phyloP scores from a whole-genome alignment of 2,888 invertebrate genomes.

The Lasioglossum leucozonium region DNA sequence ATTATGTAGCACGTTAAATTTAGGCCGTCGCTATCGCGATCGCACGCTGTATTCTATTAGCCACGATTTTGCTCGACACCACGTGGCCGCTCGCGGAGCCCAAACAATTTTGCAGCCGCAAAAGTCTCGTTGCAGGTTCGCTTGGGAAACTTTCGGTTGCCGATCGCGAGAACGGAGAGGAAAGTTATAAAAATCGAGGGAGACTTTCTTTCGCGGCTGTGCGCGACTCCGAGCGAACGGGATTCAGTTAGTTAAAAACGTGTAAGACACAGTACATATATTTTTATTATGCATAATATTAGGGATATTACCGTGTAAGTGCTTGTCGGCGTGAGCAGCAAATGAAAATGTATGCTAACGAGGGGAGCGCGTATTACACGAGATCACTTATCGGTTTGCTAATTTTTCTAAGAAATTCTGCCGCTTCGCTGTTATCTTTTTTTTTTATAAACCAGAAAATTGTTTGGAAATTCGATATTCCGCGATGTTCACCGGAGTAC shows the following conservation, averaged over 20 bases:
- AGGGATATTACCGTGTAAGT: slow-evolving; percentile 19
- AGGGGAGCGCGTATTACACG: not conserved
- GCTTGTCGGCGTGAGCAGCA: not conserved
- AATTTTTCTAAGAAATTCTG: slow-evolving; percentile 32
- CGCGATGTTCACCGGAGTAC: not conserved
- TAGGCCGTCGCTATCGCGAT: not conserved
- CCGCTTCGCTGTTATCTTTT: slow-evolving; percentile 28
- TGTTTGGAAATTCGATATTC: slow-evolving; percentile 24
- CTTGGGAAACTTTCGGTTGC: not conserved
- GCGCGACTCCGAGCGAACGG: not conserved
- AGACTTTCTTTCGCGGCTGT: not conserved
- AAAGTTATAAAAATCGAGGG: slow-evolving; percentile 8
- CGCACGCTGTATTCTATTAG: not conserved
- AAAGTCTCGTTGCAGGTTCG: not conserved
- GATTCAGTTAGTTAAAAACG: slow-evolving; percentile 1
- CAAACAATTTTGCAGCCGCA: not conserved
- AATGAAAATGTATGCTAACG: slow-evolving; percentile 14
- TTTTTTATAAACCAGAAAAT: slow-evolving; percentile 28
- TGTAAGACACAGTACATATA: slow-evolving; percentile 18
- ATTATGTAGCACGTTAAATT: slow-evolving; percentile 16
- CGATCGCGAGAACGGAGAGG: not conserved
- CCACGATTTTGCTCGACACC: not conserved
- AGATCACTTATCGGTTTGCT: not conserved
- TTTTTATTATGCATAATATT: slow-evolving; percentile 37
- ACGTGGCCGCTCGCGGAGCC: not conserved